Conservation (phyloP, 2,888 invertebrate species). For the Chrysodeixis includens region DNA sequence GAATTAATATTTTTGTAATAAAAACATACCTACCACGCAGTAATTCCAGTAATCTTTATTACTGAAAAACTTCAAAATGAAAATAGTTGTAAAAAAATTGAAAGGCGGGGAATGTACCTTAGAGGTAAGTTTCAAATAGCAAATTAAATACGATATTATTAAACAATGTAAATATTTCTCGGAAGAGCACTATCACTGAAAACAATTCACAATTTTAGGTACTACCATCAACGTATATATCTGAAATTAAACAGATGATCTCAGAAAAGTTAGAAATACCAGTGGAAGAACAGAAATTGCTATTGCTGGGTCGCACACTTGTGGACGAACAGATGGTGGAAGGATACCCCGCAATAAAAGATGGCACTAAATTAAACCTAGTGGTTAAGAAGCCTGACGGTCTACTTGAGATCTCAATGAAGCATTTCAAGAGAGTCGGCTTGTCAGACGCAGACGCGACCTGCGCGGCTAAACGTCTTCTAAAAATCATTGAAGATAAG, state of each 20-base stretch:
- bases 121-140: conserved; percentile 84
- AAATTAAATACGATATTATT: conserved; percentile 12
- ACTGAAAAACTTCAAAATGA: conserved; percentile 85
- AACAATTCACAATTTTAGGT: conserved; percentile 76
- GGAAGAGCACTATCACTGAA: background rate
- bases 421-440: conserved; percentile 90
- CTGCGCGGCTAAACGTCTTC: conserved; percentile 88
- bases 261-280: conserved; percentile 91
- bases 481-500: conserved; percentile 87
- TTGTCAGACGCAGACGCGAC: conserved; percentile 91
- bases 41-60: conserved; percentile 42
- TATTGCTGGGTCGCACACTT: conserved; percentile 92
- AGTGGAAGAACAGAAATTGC: conserved; percentile 91
- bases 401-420: conserved; percentile 88
- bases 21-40: conserved; percentile 16
- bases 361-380: conserved; percentile 93
- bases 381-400: conserved; percentile 92
- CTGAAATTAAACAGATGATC: conserved; percentile 92
- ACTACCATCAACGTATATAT: conserved; percentile 89
- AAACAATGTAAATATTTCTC: background rate
- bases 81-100: conserved; percentile 92
- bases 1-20: conserved; percentile 57
- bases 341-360: conserved; percentile 92
- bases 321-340: conserved; percentile 92
- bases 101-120: conserved; percentile 92